Conservation (phyloP, 2,797 vertebrate genomes). For the Schizothorax lantsangensis region DNA sequence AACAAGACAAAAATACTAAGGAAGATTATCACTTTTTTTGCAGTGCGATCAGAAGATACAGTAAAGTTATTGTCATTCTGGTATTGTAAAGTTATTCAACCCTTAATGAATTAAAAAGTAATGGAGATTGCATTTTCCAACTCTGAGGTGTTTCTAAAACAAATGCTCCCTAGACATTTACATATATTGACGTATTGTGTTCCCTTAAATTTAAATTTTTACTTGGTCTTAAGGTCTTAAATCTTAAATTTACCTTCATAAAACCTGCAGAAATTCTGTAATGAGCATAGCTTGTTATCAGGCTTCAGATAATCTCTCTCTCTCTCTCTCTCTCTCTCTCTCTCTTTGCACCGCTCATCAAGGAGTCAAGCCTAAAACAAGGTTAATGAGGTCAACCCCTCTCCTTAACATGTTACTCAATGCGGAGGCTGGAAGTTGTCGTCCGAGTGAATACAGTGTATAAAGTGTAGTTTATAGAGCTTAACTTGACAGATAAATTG, state of each 20-base stretch:
- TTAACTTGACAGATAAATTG: conserved; percentile 78
- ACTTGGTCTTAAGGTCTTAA: not conserved
- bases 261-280: not conserved
- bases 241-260: not conserved
- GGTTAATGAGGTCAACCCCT: conserved; percentile 67
- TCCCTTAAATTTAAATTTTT: not conserved
- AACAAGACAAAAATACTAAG: too few species aligned
- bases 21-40: too few species aligned
- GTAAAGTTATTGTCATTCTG: not conserved
- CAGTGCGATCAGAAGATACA: not conserved
- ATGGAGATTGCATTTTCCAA: too few species aligned
- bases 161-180: not conserved
- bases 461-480: conserved; percentile 66
- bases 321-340: not conserved
- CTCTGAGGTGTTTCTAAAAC: not conserved
- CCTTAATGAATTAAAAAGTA: too few species aligned
- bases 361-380: conserved; percentile 62
- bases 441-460: conserved; percentile 64
- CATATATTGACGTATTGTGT: not conserved
- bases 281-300: not conserved
- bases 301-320: conserved; percentile 6
- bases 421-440: conserved; percentile 67
- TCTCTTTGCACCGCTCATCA: not conserved
- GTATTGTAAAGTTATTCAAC: not conserved
- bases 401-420: conserved; percentile 67